Base-by-base conservation (phyloP, 1,140 invertebrate genomes). In the Macrobrachium nipponense region DNA sequence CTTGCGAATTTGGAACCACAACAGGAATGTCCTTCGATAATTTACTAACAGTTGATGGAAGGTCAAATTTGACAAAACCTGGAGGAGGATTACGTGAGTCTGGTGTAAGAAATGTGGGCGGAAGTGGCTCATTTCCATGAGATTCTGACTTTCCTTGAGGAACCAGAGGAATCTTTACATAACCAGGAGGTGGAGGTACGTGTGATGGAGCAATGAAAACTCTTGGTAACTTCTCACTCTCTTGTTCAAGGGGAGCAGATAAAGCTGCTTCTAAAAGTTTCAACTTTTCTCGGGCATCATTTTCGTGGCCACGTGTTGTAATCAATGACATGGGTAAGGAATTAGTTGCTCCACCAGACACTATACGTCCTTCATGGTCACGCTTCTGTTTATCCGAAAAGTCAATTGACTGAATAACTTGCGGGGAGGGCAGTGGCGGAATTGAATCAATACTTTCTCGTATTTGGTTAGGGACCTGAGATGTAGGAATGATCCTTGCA, bases 361-460 rank as follows among this genome's bases (percentile, higher is more conserved):
- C 66, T n/a, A 87, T 58, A 5, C 72, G 60, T 14, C 85, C 85
- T 14, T 59, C 43, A 18, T 87, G 85, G 27, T 87, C 85, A n/a
- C 85, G 72, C 62, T 87, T 87, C 80, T 87, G 85, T 23, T 87
- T 87, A 59, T 87, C 85, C 8, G 85, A 87, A 27, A 87, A 87
- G 11, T 58, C 79, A 27, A 87, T 68, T 20, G 20, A 59, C 64
- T 82, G 79, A 20, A 87, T 60, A 20, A n/a, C 43, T 59, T 84
- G 70, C 17, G 82, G 64, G 12, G 82, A 43, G 18, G 51, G 61
- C 6, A 58, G 62, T 4, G 61, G 82, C 10, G 82, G 75, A 17
- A 60, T 14, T n/a, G 59, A 76, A 58, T 76, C 27, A 20, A 43
- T 58, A 15, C 73, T n/a, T n/a, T 43, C 23, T n/a, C 12, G 20